Conservation (phyloP, 2,113 vertebrate genomes). For the Felis chaus region DNA sequence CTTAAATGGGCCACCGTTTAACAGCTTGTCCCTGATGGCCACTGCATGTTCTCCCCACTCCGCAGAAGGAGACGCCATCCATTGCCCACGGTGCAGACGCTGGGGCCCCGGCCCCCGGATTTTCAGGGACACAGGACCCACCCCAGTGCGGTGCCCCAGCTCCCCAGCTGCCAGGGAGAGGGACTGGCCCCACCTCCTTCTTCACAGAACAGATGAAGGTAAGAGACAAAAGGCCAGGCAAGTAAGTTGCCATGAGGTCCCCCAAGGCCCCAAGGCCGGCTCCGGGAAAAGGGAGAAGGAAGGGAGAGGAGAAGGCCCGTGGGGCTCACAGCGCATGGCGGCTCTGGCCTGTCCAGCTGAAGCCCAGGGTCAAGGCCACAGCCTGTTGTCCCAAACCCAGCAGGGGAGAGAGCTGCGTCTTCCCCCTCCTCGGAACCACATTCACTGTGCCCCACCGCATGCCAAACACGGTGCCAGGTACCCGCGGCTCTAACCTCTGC, state of each 20-base stretch:
- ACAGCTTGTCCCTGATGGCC: not conserved
- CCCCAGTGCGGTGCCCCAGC: accelerated
- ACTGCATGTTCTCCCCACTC: not conserved
- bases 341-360: constrained; percentile 51
- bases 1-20: not conserved
- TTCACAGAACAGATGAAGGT: not conserved
- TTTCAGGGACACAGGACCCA: accelerated
- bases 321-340: no score
- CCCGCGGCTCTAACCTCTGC: not conserved
- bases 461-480: not conserved
- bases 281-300: not conserved
- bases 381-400: not conserved
- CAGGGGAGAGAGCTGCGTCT: no score
- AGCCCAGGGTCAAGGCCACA: not conserved
- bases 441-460: not conserved
- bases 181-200: not conserved
- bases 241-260: not conserved
- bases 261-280: constrained; percentile 68
- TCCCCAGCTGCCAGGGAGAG: accelerated
- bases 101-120: accelerated
- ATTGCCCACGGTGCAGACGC: not conserved
- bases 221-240: not conserved
- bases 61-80: not conserved
- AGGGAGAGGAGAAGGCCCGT: accelerated
- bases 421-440: not conserved